A percentile compares a stretch with the other conserved stretches of the same genome.
Evolutionary conservation across 30 jellyfish, hydroid and myxozoan species (phyloP).

Genomic region (Clytia hemisphaerica): DNA sequence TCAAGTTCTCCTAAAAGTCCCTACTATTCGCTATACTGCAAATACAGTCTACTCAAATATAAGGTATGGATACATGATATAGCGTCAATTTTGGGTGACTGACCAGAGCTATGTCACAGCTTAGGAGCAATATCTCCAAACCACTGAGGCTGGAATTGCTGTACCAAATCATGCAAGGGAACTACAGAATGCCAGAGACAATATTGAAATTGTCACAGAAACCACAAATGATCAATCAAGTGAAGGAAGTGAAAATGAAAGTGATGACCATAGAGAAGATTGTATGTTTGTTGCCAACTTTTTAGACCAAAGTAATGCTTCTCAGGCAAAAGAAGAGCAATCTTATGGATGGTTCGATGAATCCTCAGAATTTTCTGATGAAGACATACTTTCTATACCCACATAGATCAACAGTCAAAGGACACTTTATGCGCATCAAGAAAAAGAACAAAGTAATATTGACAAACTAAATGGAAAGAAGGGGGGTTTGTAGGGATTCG

Average conservation of each 20-base stretch:
- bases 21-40: conserved; percentile 14
- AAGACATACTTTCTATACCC: conserved; percentile 18
- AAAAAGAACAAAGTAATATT: not conserved
- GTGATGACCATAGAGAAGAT: conserved; percentile 31
- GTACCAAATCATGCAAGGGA: conserved; percentile 21
- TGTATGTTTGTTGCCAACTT: conserved; percentile 50
- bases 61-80: conserved; percentile 36
- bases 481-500: too few relatives aligned
- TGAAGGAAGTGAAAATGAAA: conserved; percentile 3
- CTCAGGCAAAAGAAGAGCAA: not conserved
- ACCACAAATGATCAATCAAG: not conserved
- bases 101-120: conserved; percentile 13
- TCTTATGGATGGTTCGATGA: not conserved
- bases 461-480: not conserved
- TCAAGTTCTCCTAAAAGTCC: conserved; percentile 23
- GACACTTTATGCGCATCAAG: not conserved
- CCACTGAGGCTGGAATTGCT: conserved; percentile 15
- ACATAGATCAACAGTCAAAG: conserved; percentile 33
- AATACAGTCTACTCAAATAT: conserved; percentile 17
- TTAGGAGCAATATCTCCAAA: conserved; percentile 28
- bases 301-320: not conserved
- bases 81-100: conserved; percentile 29
- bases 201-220: too few relatives aligned
- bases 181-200: conserved; percentile 7
- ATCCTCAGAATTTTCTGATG: conserved; percentile 17